These are phyloP conservation scores for Cordylochernes scorpioides DNA, from an alignment of 2,888 invertebrate species.

Conservation along the genomic window DNA sequence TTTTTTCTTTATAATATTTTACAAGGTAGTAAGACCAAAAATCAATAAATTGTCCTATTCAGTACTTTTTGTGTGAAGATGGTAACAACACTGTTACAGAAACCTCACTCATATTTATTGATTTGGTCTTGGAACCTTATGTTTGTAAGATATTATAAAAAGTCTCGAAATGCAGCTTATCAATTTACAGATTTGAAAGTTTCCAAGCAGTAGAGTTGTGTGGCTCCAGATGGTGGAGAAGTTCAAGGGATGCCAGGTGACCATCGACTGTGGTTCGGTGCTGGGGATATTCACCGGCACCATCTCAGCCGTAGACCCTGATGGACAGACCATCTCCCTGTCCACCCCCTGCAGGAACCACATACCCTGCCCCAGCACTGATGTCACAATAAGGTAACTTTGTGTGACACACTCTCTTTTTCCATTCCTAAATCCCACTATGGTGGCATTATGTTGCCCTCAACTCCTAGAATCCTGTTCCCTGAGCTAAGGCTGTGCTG, in stretches of 20 bases:
- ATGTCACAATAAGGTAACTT: conserved; percentile 37
- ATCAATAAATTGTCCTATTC: too few relatives aligned
- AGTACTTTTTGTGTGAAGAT: too few relatives aligned
- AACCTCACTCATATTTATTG: too few relatives aligned
- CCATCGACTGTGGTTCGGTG: conserved; percentile 47
- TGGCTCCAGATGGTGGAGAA: conserved; percentile 17
- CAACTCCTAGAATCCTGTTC: neutral
- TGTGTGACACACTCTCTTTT: conserved; percentile 8
- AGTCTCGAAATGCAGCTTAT: too few relatives aligned
- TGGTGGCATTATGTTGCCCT: neutral
- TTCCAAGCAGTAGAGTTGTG: too few relatives aligned
- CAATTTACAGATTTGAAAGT: too few relatives aligned
- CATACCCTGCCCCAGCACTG: conserved; percentile 31
- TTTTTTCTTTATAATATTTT: too few relatives aligned
- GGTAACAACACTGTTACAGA: too few relatives aligned
- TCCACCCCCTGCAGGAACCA: conserved; percentile 59
- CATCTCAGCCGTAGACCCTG: conserved; percentile 42
- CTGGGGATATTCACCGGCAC: conserved; percentile 53
- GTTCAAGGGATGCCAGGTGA: conserved; percentile 52
- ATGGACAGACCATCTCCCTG: conserved; percentile 37
- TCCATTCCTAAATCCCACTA: neutral
- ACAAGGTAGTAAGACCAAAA: too few relatives aligned
- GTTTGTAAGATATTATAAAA: too few relatives aligned
- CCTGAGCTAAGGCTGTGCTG: neutral
- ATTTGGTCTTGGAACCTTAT: too few relatives aligned